Base-by-base conservation (phyloP, 2,113 vertebrate genomes). In the Mirza zaza region DNA sequence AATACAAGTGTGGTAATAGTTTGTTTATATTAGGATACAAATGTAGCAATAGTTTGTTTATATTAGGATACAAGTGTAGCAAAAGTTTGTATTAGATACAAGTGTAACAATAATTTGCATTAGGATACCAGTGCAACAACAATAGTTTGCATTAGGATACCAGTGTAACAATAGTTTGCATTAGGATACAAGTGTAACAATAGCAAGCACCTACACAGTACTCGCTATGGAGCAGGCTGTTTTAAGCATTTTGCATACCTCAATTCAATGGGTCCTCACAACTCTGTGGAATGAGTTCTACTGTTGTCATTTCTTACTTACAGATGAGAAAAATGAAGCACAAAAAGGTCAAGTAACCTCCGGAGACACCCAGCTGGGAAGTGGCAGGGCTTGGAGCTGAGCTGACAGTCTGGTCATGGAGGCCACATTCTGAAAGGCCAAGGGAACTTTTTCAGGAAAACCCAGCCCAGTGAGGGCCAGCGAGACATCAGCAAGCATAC, bases 101-200 rank as follows among this genome's bases (percentile, higher is more conserved):
- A 52, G 50, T 52, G 12, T 52, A 52, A 5, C 15, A 55, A 55
- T 18, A 55, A 1, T 55, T 55, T 55, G 17, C 17, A 55, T 55
- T 55, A 55, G 52, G 52, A 55, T 55, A 55, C 17, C 1, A 55
- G 52, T 55, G 52, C 18, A 55, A 6, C 50, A 52, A 52, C 17
- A 55, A 55, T 6, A 55, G 52, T 55, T 55, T 55, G 52, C 15
- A 55, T 55, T 17, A 55, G 15, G 52, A 55, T 55, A 55, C 15
- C 17, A 55, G 52, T 17, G 52, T 55, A 55, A 5, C 52, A 55
- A 55, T 13, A 52, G 13, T 52, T 52, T 52, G 12, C 50, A 52
- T 52, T 52, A 52, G 13, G 25, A 50, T 9, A 23, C 15, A 2
- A 29, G 4, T 1, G 8, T 1, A 15, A 0, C 5, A 27, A 27